Percentiles rank a stretch among this genome's conserved stretches.
These are phyloP conservation scores for Oikopleura dioica DNA, from an alignment of 23 tunicate genomes.

Conservation along the genomic window DNA sequence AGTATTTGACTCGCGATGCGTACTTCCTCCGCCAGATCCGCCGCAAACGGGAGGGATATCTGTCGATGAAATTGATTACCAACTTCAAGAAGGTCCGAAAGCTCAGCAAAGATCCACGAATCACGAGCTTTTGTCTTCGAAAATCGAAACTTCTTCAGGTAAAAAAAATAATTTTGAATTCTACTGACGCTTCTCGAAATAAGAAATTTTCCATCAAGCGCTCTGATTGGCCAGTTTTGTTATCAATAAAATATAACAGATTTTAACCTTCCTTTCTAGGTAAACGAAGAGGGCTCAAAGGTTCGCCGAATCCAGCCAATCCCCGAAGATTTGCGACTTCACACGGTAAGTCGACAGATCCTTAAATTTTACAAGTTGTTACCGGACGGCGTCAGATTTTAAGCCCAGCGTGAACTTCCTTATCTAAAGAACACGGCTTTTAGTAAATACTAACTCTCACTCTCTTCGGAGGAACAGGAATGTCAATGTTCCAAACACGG, in stretches of 20 bases:
- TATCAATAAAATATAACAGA: no score
- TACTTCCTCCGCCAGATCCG: constrained; percentile 6
- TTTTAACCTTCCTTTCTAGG: no score
- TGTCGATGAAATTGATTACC: not conserved
- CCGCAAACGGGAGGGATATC: constrained; percentile 6
- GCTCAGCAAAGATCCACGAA: constrained; percentile 21
- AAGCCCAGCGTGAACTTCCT: no score
- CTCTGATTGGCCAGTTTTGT: not conserved
- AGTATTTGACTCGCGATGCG: constrained; percentile 7
- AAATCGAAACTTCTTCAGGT: constrained; percentile 16
- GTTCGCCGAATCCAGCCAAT: constrained; percentile 16
- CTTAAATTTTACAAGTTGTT: no score
- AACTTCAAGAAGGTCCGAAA: constrained; percentile 15
- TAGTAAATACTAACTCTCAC: no score
- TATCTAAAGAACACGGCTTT: no score
- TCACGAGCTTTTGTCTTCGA: constrained; percentile 21
- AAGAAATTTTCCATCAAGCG: not conserved
- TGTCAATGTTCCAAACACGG: no score
- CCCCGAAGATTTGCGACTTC: constrained; percentile 14
- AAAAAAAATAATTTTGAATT: no score
- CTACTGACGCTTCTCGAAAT: not conserved
- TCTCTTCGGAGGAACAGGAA: no score
- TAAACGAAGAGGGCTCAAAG: constrained; percentile 20
- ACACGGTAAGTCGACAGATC: no score
- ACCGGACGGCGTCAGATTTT: no score